Evolutionary conservation across 2,888 invertebrate species (phyloP).

Genomic region (Ernsta delagoae): DNA sequence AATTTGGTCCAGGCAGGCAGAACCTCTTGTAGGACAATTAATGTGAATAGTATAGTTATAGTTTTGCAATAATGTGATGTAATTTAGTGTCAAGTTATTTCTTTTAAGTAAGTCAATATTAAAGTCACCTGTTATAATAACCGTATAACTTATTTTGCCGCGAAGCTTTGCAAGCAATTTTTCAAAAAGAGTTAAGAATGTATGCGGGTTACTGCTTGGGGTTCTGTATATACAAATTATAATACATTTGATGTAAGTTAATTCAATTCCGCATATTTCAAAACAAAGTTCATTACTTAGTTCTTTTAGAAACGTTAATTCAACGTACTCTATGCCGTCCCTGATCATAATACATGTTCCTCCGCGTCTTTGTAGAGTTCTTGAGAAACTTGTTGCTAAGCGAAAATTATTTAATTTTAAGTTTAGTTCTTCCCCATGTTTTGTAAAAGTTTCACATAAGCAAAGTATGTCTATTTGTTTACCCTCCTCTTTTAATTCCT

Average conservation of each 20-base stretch:
- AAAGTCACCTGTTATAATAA: not conserved
- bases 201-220: not conserved
- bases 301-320: not conserved
- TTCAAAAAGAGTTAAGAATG: not conserved
- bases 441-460: not conserved
- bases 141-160: not conserved
- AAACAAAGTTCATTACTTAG: not conserved
- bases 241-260: not conserved
- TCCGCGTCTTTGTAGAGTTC: not conserved
- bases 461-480: not conserved
- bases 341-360: not conserved
- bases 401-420: not conserved
- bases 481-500: not conserved
- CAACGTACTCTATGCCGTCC: slow-evolving; percentile 1
- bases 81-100: not conserved
- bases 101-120: not conserved
- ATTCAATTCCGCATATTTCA: not conserved
- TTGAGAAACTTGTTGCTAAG: not conserved
- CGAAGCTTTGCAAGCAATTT: not conserved
- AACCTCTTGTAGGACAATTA: slow-evolving; percentile 1
- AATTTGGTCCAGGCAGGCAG: not conserved
- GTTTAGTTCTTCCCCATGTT: not conserved
- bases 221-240: not conserved
- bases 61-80: not conserved
- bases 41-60: not conserved